Conservation (phyloP, 2,888 invertebrate genomes). For the Lasioglossum figueresi region DNA sequence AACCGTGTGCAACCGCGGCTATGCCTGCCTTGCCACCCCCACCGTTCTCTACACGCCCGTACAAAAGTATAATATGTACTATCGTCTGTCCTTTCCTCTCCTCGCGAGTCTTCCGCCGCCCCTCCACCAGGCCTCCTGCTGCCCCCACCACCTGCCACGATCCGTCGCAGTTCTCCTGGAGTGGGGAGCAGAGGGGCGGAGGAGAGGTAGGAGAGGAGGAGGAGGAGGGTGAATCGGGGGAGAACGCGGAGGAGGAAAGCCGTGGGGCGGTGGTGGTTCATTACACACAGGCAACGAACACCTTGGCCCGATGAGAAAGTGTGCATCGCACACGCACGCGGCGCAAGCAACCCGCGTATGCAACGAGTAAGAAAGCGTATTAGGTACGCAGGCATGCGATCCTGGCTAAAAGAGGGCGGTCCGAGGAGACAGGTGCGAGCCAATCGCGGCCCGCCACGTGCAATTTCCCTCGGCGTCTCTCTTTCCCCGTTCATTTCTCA, state of each 20-base stretch:
- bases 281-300: slow-evolving; percentile 70
- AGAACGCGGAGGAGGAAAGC: slow-evolving; percentile 42
- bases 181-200: slow-evolving; percentile 27
- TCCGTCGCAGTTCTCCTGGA: slow-evolving; percentile 19
- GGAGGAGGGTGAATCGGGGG: not conserved
- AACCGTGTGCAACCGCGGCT: slow-evolving; percentile 72
- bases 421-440: slow-evolving; percentile 81
- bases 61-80: slow-evolving; percentile 71
- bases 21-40: slow-evolving; percentile 70
- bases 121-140: slow-evolving; percentile 62
- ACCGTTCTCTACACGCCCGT: slow-evolving; percentile 55
- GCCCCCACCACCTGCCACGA: slow-evolving; percentile 49
- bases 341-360: slow-evolving; percentile 62
- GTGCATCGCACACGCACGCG: slow-evolving; percentile 64
- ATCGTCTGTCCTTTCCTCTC: slow-evolving; percentile 65
- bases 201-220: not conserved
- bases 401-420: slow-evolving; percentile 80
- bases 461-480: slow-evolving; percentile 77
- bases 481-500: slow-evolving; percentile 55
- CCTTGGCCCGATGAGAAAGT: slow-evolving; percentile 61
- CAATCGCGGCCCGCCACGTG: slow-evolving; percentile 80
- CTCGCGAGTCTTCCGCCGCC: slow-evolving; percentile 61
- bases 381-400: slow-evolving; percentile 74
- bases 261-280: slow-evolving; percentile 66
- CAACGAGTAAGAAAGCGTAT: slow-evolving; percentile 73